Evolutionary conservation across 2,113 vertebrate genomes (phyloP).

Genomic region (Calyptomena viridis): DNA sequence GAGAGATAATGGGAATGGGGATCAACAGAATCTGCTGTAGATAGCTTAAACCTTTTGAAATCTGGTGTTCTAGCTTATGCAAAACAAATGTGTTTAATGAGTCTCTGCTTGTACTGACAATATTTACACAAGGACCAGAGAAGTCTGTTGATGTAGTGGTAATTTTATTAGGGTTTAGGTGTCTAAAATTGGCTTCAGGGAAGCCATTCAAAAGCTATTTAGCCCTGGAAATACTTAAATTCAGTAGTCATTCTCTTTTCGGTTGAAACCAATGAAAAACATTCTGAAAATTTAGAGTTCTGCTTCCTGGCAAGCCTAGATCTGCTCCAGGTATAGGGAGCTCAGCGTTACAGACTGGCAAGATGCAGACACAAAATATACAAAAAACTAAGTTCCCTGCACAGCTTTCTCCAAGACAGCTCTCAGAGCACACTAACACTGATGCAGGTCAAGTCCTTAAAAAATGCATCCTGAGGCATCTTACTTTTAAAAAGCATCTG

Average conservation of each 20-base stretch:
- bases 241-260: neutral
- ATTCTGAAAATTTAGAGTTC: neutral
- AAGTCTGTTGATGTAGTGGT: neutral
- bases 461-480: neutral
- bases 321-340: neutral
- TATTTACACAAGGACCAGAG: neutral
- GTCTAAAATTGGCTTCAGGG: neutral
- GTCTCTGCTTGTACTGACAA: neutral
- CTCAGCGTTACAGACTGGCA: neutral
- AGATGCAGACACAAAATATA: neutral
- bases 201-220: neutral
- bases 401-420: neutral
- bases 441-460: neutral
- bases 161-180: neutral
- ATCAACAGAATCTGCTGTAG: neutral
- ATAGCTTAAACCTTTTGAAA: neutral
- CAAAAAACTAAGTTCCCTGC: neutral
- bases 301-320: neutral
- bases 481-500: neutral
- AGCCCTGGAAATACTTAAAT: neutral
- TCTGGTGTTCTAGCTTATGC: neutral
- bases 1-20: fast-evolving
- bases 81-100: neutral
- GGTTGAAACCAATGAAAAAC: neutral
- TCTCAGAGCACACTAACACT: neutral